Evolutionary conservation across 2,797 vertebrate species (phyloP).

Genomic region (Limosa lapponica): DNA sequence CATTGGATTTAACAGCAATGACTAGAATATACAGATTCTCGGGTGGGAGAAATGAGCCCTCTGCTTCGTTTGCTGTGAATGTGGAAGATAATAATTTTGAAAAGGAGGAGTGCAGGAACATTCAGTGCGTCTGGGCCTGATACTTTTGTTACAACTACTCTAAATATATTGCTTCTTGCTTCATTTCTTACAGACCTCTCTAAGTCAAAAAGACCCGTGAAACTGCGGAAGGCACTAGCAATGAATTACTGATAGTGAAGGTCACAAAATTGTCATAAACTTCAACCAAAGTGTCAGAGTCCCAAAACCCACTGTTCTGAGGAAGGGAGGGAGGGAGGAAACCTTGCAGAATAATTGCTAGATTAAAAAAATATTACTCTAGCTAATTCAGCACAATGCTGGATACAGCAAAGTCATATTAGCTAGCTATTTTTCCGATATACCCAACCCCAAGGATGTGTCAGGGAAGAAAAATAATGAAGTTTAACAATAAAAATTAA

Average conservation of each 20-base stretch:
- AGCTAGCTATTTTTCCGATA: slow-evolving; percentile 1
- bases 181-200: neutral
- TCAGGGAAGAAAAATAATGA: neutral
- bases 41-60: neutral
- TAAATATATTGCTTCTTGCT: neutral
- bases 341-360: slow-evolving; percentile 27
- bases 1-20: neutral
- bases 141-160: neutral
- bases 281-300: neutral
- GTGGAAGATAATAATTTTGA: rapidly evolving
- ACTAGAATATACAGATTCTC: rapidly evolving
- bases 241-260: neutral
- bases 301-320: neutral
- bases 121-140: neutral
- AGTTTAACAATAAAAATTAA: slow-evolving; percentile 6
- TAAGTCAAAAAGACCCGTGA: neutral
- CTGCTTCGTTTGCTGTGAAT: rapidly evolving
- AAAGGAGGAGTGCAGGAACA: neutral
- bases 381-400: slow-evolving; percentile 48
- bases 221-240: neutral
- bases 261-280: slow-evolving; percentile 1
- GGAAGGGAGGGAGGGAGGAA: neutral
- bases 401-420: neutral
- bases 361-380: neutral
- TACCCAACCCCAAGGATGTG: neutral